These are phyloP conservation scores for Melolontha melolontha DNA, from an alignment of 2,888 invertebrate genomes.

Conservation along the genomic window DNA sequence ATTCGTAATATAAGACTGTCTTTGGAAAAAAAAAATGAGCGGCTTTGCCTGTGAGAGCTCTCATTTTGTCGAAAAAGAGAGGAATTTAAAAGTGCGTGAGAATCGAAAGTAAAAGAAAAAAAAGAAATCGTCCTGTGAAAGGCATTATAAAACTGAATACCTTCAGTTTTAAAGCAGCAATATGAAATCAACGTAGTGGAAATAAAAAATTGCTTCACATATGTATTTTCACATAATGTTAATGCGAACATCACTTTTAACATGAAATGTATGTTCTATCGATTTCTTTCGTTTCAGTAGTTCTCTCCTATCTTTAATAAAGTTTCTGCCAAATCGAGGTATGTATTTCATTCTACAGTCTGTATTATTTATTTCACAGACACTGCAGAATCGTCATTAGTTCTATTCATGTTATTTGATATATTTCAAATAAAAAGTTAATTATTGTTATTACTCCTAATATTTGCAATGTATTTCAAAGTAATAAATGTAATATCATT, in stretches of 20 bases:
- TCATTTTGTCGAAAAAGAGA: constrained; percentile 4
- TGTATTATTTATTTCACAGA: too few species aligned
- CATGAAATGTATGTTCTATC: not conserved
- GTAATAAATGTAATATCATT: too few species aligned
- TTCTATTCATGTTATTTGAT: too few species aligned
- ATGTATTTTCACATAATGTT: constrained; percentile 19
- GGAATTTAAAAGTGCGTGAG: constrained; percentile 21
- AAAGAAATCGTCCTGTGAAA: constrained; percentile 16
- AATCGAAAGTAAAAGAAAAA: not conserved
- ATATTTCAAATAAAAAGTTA: too few species aligned
- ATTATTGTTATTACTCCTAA: too few species aligned
- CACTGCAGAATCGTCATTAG: too few species aligned
- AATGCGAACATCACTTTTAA: constrained; percentile 15
- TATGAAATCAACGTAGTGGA: constrained; percentile 32
- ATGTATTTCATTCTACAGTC: too few species aligned
- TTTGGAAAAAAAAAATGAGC: not conserved
- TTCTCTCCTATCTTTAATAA: not conserved
- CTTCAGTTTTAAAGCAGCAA: constrained; percentile 17
- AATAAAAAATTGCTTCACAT: constrained; percentile 23
- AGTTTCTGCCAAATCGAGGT: too few species aligned
- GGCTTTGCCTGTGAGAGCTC: not conserved
- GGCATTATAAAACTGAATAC: constrained; percentile 15
- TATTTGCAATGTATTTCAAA: too few species aligned
- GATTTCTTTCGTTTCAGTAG: too few species aligned
- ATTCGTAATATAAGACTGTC: too few species aligned